Conservation (phyloP, 1,140 invertebrate species). For the Ectropis grisescens region DNA sequence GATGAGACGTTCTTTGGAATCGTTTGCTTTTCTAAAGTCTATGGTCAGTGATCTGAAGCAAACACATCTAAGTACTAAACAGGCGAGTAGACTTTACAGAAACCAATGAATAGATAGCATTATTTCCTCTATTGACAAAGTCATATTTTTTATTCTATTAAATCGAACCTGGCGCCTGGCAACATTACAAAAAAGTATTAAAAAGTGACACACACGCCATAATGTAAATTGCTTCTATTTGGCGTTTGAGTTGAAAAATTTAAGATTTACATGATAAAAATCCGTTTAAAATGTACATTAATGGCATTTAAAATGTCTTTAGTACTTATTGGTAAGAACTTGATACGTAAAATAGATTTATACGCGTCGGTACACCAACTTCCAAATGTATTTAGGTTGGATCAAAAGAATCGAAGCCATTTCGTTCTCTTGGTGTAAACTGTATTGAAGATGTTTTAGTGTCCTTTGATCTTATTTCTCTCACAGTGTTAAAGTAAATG, state of each 20-base stretch:
- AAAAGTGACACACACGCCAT: conserved; percentile 68
- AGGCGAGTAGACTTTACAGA: too few relatives aligned
- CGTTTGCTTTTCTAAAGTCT: too few relatives aligned
- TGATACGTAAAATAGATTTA: conserved; percentile 17
- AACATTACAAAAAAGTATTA: conserved; percentile 16
- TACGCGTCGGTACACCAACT: conserved; percentile 18
- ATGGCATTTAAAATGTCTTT: conserved; percentile 62
- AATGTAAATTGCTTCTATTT: conserved; percentile 69
- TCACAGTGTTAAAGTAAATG: conserved; percentile 10
- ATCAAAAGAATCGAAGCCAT: conserved; percentile 59
- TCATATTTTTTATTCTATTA: too few relatives aligned
- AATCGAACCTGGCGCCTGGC: too few relatives aligned
- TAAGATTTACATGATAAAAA: conserved; percentile 53
- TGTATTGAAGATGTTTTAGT: conserved; percentile 20
- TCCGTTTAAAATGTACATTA: conserved; percentile 38
- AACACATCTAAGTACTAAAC: too few relatives aligned
- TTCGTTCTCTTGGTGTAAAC: conserved; percentile 41
- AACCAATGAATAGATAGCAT: too few relatives aligned
- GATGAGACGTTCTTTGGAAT: too few relatives aligned
- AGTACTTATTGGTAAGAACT: conserved; percentile 58
- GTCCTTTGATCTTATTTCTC: conserved; percentile 8
- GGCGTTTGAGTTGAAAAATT: conserved; percentile 63
- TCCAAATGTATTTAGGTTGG: conserved; percentile 52
- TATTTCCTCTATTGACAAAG: too few relatives aligned
- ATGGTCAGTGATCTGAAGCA: too few relatives aligned